phyloP scores from a whole-genome alignment of 2,797 vertebrate species.

The Leptoclinus maculatus region DNA sequence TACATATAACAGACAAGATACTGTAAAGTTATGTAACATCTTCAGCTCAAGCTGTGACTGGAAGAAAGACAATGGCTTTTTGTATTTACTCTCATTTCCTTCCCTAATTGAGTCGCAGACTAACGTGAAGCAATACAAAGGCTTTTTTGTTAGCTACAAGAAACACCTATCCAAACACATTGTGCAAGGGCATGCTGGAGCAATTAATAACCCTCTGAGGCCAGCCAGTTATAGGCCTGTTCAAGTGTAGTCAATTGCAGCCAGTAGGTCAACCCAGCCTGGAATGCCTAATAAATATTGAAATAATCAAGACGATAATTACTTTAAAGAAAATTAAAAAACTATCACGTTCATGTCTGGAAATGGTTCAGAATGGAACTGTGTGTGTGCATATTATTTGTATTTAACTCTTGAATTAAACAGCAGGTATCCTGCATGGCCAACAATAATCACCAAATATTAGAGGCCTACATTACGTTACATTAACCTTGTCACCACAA shows the following conservation, averaged over 20 bases:
- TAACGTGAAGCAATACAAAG: slow-evolving; percentile 89
- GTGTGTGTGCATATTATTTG: slow-evolving; percentile 10
- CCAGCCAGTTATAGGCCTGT: slow-evolving; percentile 75
- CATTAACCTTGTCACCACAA: slow-evolving; percentile 71
- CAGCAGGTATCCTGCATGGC: slow-evolving; percentile 16
- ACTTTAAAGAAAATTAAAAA: slow-evolving; percentile 5
- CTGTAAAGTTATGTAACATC: slow-evolving; percentile 80
- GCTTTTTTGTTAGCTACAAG: slow-evolving; percentile 86
- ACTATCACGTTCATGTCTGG: slow-evolving; percentile 47
- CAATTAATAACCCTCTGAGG: slow-evolving; percentile 84
- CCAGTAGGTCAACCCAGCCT: slow-evolving; percentile 54
- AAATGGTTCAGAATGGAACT: slow-evolving; percentile 38
- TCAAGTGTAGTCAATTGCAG: slow-evolving; percentile 68
- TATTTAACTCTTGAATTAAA: slow-evolving; percentile 39
- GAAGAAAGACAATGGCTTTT: slow-evolving; percentile 88
- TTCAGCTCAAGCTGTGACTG: slow-evolving; percentile 68
- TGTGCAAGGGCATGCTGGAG: slow-evolving; percentile 79
- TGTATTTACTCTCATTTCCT: slow-evolving; percentile 89
- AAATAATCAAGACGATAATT: slow-evolving; percentile 73
- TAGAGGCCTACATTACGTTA: slow-evolving; percentile 53
- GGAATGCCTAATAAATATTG: slow-evolving; percentile 71
- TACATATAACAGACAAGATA: slow-evolving; percentile 81
- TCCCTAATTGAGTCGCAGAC: slow-evolving; percentile 90
- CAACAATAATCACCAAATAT: slow-evolving; percentile 52
- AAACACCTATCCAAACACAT: slow-evolving; percentile 89